Conservation (phyloP, 1,140 invertebrate genomes). For the Penaeus vannamei region DNA sequence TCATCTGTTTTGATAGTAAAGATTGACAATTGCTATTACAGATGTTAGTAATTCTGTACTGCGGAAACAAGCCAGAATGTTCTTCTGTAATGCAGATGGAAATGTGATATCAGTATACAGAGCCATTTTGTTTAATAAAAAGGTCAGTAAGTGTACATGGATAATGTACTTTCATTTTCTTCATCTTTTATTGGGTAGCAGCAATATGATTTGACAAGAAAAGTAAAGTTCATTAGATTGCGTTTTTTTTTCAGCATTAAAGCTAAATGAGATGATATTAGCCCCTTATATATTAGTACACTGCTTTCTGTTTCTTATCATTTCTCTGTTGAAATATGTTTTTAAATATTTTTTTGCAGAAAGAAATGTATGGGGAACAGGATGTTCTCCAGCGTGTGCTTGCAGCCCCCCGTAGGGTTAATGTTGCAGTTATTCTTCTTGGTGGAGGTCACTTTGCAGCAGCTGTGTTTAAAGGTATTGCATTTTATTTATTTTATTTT, state of each 20-base stretch:
- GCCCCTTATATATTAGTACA: neutral
- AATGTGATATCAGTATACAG: conserved; percentile 50
- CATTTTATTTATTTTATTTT: neutral
- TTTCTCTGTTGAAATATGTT: too few species aligned
- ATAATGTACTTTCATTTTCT: neutral
- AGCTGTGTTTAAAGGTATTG: conserved; percentile 81
- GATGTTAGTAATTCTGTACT: conserved; percentile 6
- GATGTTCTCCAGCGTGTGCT: conserved; percentile 46
- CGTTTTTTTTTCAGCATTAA: too few species aligned
- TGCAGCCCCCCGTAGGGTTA: neutral
- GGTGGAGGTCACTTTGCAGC: conserved; percentile 91
- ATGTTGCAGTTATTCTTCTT: conserved; percentile 79
- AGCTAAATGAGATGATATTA: too few species aligned
- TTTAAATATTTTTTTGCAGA: conserved; percentile 4
- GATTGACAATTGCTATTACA: conserved; percentile 28
- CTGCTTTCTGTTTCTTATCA: neutral
- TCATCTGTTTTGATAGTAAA: neutral
- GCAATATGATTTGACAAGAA: too few species aligned
- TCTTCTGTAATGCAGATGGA: conserved; percentile 58
- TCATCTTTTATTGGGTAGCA: too few species aligned
- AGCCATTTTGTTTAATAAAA: conserved; percentile 40
- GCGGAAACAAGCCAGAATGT: conserved; percentile 37
- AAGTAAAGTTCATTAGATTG: too few species aligned
- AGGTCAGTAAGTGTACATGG: neutral
- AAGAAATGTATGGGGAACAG: conserved; percentile 41